Base-by-base conservation (phyloP, 2,888 invertebrate species). In the Heliconius sara region DNA sequence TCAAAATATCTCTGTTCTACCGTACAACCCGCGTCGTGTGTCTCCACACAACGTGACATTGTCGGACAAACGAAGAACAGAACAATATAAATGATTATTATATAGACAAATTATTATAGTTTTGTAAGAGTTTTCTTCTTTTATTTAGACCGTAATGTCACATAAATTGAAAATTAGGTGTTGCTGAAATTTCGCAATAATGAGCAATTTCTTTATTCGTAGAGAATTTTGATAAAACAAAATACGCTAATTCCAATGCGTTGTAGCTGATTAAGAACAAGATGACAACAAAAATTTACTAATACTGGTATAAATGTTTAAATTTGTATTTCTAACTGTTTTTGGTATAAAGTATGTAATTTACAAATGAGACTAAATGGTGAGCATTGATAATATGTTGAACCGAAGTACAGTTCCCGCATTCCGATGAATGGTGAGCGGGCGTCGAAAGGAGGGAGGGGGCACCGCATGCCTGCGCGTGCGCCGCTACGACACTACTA, bases 391-490 rank as follows among this genome's bases (percentile, higher is more conserved):
- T 91, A 92, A 92, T 91, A 89, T 91, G 89, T 89, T 90, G 90
- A 90, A 90, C 88, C 84, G 84, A 88, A 91, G 91, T 91, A 91
- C 90, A 90, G 86, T 87, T 88, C 88, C 89, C 90, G 91, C 93
- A 93, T 93, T 93, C 92, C 92, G 86, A 92, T 92, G 91, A 92
- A 92, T 92, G 91, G 90, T 89, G 89, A 85, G 78, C 77, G 87
- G 88, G 85, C 84, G 84, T 83, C 83, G 84, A 83, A 80, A 76
- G 80, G 83, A 76, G 82, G 84, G 84, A 84, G 76, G 80, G 79
- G 83, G 81, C 88, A 87, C 89, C 90, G 90, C 91, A 92, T 93
- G 91, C 92, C 92, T 91, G 91, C 92, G 93, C 93, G 93, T 92
- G 91, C 91, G 90, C 87, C 86, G 83, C 87, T 87, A 87, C 88